phyloP scores from a whole-genome alignment of 2,888 invertebrate genomes.

The Limnephilus marmoratus region DNA sequence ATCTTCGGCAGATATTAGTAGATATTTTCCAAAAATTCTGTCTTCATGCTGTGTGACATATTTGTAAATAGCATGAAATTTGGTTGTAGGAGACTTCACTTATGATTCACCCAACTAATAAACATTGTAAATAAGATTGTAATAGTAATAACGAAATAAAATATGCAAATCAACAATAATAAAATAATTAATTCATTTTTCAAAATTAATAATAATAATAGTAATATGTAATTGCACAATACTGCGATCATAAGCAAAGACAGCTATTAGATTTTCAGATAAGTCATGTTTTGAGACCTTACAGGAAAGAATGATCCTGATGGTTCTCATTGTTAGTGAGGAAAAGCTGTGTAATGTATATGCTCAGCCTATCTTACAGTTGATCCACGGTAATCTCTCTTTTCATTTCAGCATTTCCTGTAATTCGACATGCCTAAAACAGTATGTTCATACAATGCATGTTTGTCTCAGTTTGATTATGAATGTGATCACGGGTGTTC shows the following conservation, averaged over 20 bases:
- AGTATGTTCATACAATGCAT: no score
- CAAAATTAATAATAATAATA: neutral
- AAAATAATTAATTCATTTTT: neutral
- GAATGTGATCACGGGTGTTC: no score
- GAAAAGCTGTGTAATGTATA: neutral
- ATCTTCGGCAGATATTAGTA: no score
- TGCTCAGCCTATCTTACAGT: no score
- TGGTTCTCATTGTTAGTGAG: neutral
- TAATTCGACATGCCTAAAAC: no score
- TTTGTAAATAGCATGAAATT: no score
- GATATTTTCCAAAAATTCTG: no score
- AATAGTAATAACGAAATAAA: neutral
- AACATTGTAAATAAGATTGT: neutral
- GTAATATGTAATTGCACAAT: neutral
- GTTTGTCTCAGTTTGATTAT: no score
- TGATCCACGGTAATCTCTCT: no score
- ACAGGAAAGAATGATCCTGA: neutral
- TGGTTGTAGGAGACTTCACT: neutral
- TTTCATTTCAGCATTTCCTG: no score
- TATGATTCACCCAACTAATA: neutral
- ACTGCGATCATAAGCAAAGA: neutral
- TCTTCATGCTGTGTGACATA: no score
- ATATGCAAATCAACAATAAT: neutral
- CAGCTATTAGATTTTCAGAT: neutral
- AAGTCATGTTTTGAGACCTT: neutral